phyloP scores from a whole-genome alignment of 2,113 vertebrate genomes.

The Montifringilla adamsi region DNA sequence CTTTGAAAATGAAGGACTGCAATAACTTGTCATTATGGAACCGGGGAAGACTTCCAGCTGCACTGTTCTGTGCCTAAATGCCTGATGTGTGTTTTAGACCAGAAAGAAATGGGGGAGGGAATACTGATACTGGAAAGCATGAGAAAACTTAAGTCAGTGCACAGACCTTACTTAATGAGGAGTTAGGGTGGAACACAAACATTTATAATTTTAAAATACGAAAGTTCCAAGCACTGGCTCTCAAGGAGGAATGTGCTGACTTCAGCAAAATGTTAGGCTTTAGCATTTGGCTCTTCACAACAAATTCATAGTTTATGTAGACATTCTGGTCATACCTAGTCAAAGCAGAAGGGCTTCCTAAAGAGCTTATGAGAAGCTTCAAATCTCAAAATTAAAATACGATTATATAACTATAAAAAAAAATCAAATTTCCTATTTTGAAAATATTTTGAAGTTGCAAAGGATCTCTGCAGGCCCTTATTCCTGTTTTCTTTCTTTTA shows the following conservation, averaged over 20 bases:
- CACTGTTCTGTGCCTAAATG: background rate
- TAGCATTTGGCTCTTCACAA: background rate
- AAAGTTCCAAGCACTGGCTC: background rate
- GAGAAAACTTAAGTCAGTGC: background rate
- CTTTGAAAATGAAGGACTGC: background rate
- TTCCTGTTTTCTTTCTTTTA: background rate
- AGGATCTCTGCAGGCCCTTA: background rate
- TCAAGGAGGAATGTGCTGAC: background rate
- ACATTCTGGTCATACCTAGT: background rate
- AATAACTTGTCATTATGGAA: background rate
- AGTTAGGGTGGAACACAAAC: background rate
- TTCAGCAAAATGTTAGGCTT: background rate
- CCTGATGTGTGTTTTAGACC: background rate
- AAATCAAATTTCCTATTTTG: background rate
- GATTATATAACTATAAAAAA: background rate
- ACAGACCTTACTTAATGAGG: background rate
- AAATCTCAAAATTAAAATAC: background rate
- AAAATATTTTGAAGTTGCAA: background rate
- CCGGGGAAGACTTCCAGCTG: background rate
- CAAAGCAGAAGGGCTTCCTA: background rate
- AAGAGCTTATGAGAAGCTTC: background rate
- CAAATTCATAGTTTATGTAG: background rate
- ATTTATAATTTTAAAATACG: background rate
- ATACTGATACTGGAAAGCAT: background rate
- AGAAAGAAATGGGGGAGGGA: background rate